Base-by-base conservation (phyloP, 2,797 vertebrate species). In the Austrolebias charrua region DNA sequence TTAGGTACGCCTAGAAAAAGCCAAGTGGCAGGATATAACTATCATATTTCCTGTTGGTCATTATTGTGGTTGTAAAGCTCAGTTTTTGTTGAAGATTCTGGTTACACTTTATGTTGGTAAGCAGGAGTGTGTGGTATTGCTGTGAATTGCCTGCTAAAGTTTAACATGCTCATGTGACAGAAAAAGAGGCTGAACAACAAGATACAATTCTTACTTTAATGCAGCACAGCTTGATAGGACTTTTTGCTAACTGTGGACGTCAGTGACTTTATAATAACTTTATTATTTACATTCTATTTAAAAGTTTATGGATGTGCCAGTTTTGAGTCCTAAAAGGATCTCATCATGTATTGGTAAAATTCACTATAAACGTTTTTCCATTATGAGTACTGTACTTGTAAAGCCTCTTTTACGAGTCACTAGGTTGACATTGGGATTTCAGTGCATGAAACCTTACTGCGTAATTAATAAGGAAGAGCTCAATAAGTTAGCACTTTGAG, bases 381-480 rank as follows among this genome's bases (percentile, higher is more conserved):
- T 31, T 12, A 3, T 12, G 10, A 19, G 35, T 35, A 65, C 33
- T 55, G 35, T 35, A 65, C 33, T 55, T 45, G 61, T 28, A 5
- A 49, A 48, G 43, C n/a, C 60, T 53, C 18, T 50, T 4, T 33
- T 42, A 11, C 18, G 50, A 1, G 13, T 44, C 11, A 53, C 8
- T 15, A 13, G 4, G 35, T 7, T 0, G 1, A 19, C 12, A 0
- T 6, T 63, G 56, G 62, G 29, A 48, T 13, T 43, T 63, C 10
- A 42, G 38, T 31, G 19, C 6, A 31, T 14, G 0, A 55, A 24
- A 15, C 73, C 69, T 64, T 44, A n/a, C 19, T n/a, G 1, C 46
- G n/a, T 52, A 47, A 69, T 63, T 61, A 18, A 65, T 81, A 13
- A 58, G 29, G 1, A 6, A 31, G 1, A 56, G 15, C 35, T 14